A percentile compares a stretch with the other conserved stretches of the same genome.
Conservation (phyloP, 2,888 invertebrate genomes). For the Dexiosoma caninum region DNA sequence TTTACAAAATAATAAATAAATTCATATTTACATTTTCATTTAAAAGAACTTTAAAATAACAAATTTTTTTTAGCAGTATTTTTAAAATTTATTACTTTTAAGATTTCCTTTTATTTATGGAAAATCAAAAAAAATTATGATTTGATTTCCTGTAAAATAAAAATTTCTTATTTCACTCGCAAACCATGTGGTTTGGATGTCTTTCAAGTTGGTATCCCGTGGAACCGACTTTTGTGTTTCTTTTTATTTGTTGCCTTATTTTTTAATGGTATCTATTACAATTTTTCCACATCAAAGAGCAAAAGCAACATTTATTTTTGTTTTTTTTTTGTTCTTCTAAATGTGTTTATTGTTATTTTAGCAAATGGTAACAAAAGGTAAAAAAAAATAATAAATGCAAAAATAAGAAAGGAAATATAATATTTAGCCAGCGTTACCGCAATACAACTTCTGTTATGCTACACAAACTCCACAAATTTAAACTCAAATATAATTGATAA, state of each 20-base stretch:
- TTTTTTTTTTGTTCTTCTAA: not conserved
- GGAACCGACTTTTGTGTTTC: constrained; percentile 21
- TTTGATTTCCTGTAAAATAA: not conserved
- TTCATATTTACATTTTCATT: too few relatives aligned
- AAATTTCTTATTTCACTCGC: not conserved
- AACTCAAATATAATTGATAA: too few relatives aligned
- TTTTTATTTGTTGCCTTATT: not conserved
- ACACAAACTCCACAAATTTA: too few relatives aligned
- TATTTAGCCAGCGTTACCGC: not conserved
- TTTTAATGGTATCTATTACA: not conserved
- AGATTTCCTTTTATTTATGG: too few relatives aligned
- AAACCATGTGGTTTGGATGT: not conserved
- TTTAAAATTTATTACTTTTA: not conserved
- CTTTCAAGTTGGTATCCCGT: constrained; percentile 34
- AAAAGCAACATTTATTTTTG: constrained; percentile 41
- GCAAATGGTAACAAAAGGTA: not conserved
- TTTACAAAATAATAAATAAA: too few relatives aligned
- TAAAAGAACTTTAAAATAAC: too few relatives aligned
- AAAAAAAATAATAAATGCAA: not conserved
- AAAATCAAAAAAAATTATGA: not conserved
- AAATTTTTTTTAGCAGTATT: not conserved
- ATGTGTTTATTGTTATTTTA: not conserved
- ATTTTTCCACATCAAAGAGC: constrained; percentile 14
- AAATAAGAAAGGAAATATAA: not conserved
- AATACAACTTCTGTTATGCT: not conserved